Percentiles rank a stretch among this genome's conserved stretches.
Conservation (phyloP, 1,140 invertebrate species). For the Gyrodactylus salaris region DNA sequence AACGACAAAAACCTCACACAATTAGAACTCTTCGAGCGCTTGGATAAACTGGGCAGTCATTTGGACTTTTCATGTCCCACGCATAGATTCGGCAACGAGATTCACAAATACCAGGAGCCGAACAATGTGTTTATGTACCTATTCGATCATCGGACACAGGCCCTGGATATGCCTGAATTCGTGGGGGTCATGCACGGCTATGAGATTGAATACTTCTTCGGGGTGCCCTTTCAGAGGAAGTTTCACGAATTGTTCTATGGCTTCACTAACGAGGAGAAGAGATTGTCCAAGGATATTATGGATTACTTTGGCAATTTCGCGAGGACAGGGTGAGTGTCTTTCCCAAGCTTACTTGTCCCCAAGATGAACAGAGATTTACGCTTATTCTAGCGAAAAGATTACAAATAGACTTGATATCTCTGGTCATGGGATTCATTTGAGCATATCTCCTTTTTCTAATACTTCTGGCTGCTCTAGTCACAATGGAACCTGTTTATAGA, state of each 20-base stretch:
- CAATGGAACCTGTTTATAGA: background rate
- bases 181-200: conserved; percentile 6
- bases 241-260: conserved; percentile 2
- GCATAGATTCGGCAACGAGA: background rate
- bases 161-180: background rate
- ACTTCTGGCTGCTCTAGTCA: background rate
- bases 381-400: background rate
- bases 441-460: too few relatives aligned
- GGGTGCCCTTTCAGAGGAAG: conserved; percentile 1
- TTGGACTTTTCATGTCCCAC: background rate
- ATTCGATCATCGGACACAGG: background rate
- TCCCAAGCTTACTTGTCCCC: background rate
- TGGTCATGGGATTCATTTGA: too few relatives aligned
- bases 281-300: background rate
- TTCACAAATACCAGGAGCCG: background rate
- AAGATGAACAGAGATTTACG: background rate
- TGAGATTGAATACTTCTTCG: conserved; percentile 7
- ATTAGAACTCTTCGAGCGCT: background rate
- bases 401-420: background rate
- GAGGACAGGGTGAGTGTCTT: conserved; percentile 1
- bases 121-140: background rate
- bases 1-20: background rate
- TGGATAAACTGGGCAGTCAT: background rate
- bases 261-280: background rate
- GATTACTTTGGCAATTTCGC: background rate